phyloP scores from a whole-genome alignment of 2,888 invertebrate genomes.

The Nomada ferruginata region DNA sequence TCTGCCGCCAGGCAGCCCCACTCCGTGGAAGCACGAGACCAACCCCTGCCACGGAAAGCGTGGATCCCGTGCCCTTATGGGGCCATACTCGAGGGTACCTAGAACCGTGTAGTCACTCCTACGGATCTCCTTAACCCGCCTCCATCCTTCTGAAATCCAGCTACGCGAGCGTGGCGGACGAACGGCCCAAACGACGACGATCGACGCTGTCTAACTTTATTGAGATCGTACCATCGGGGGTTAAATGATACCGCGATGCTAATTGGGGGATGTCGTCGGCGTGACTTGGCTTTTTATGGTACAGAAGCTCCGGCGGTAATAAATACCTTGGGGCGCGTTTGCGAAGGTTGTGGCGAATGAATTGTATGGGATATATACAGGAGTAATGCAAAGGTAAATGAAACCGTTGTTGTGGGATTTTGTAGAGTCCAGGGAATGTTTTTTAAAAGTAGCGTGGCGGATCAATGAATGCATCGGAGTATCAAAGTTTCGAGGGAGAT shows the following conservation, averaged over 20 bases:
- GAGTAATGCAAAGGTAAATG: not conserved
- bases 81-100: conserved; percentile 74
- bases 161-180: conserved; percentile 50
- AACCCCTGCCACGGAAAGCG: conserved; percentile 80
- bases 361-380: not conserved
- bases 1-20: conserved; percentile 72
- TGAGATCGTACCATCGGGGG: conserved; percentile 43
- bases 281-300: not conserved
- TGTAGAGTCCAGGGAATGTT: too few relatives aligned
- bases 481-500: too few relatives aligned
- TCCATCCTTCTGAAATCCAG: conserved; percentile 70
- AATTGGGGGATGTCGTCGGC: conserved; percentile 19
- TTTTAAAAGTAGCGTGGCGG: too few relatives aligned
- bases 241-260: conserved; percentile 39
- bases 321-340: not conserved
- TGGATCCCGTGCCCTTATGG: conserved; percentile 77
- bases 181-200: conserved; percentile 26
- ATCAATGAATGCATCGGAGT: too few relatives aligned
- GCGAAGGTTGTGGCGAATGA: not conserved
- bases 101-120: conserved; percentile 80
- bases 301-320: not conserved
- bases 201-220: conserved; percentile 35
- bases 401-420: not conserved
- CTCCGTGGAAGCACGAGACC: conserved; percentile 76
- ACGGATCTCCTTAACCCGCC: conserved; percentile 81